Evolutionary conservation across 2,888 invertebrate genomes (phyloP).

Genomic region (Rhagium mordax): DNA sequence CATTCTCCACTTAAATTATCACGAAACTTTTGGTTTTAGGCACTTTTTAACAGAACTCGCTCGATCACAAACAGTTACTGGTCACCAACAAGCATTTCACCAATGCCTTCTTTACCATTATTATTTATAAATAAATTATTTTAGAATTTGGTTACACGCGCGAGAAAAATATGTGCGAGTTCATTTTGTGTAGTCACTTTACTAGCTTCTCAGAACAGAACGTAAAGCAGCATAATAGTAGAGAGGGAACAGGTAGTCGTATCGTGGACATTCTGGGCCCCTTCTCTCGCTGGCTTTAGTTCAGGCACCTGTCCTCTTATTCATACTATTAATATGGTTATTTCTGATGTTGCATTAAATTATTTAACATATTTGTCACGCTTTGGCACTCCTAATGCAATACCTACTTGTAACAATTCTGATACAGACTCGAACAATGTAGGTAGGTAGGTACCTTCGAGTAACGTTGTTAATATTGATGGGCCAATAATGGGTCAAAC

Average conservation of each 20-base stretch:
- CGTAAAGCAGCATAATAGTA: conserved; percentile 57
- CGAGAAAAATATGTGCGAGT: conserved; percentile 48
- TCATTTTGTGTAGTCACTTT: conserved; percentile 50
- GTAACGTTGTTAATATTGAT: conserved; percentile 23
- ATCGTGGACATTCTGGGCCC: conserved; percentile 42
- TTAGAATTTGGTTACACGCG: conserved; percentile 37
- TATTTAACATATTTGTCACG: conserved; percentile 40
- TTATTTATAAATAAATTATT: conserved; percentile 30
- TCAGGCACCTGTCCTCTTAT: conserved; percentile 42
- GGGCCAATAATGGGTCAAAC: conserved; percentile 1
- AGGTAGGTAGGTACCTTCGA: neutral
- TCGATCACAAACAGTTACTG: conserved; percentile 3
- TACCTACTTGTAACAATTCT: conserved; percentile 34
- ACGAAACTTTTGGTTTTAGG: conserved; percentile 4
- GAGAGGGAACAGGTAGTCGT: conserved; percentile 67
- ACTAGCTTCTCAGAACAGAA: conserved; percentile 53
- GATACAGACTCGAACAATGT: conserved; percentile 31
- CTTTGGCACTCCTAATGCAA: conserved; percentile 37
- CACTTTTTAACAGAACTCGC: neutral
- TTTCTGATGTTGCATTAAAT: conserved; percentile 25
- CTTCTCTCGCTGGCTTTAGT: conserved; percentile 41
- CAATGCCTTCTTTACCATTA: conserved; percentile 17
- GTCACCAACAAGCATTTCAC: conserved; percentile 19
- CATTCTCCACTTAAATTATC: conserved; percentile 41
- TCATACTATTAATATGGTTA: conserved; percentile 26